A percentile compares a stretch with the other conserved stretches of the same genome.
These are phyloP conservation scores for Chydorus sphaericus DNA, from an alignment of 2,888 invertebrate species.

Conservation along the genomic window DNA sequence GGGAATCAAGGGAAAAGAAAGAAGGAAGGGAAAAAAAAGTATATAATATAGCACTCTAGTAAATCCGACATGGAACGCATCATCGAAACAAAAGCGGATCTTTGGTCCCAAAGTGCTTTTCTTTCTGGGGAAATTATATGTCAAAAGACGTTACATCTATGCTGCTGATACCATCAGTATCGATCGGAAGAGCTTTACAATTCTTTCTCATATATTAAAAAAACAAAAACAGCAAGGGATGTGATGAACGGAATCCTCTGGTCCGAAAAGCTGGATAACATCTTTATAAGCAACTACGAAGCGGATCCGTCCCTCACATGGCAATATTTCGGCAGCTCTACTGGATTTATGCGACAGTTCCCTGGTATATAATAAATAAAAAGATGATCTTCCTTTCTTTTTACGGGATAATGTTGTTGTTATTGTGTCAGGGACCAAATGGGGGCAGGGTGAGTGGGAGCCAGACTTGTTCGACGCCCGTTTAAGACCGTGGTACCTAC, in stretches of 20 bases:
- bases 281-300: conserved; percentile 70
- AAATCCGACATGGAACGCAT: too few relatives aligned
- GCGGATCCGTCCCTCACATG: conserved; percentile 81
- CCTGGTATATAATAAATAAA: conserved; percentile 51
- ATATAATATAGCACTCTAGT: too few relatives aligned
- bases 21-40: too few relatives aligned
- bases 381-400: not conserved
- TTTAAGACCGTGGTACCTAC: conserved; percentile 87
- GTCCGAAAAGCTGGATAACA: conserved; percentile 71
- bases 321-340: conserved; percentile 94
- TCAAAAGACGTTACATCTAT: too few relatives aligned
- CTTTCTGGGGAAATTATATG: too few relatives aligned
- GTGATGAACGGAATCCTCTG: conserved; percentile 83
- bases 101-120: too few relatives aligned
- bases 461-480: conserved; percentile 86
- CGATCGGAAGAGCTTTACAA: too few relatives aligned
- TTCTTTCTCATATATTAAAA: too few relatives aligned
- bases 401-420: not conserved
- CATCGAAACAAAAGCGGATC: too few relatives aligned
- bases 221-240: conserved; percentile 48
- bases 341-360: conserved; percentile 82
- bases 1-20: too few relatives aligned
- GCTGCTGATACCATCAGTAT: too few relatives aligned
- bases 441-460: conserved; percentile 36
- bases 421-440: conserved; percentile 42